Evolutionary conservation across 2,113 vertebrate genomes (phyloP), one percentile per base, ranked within the genome.

Genomic region (Odocoileus virginianus): DNA sequence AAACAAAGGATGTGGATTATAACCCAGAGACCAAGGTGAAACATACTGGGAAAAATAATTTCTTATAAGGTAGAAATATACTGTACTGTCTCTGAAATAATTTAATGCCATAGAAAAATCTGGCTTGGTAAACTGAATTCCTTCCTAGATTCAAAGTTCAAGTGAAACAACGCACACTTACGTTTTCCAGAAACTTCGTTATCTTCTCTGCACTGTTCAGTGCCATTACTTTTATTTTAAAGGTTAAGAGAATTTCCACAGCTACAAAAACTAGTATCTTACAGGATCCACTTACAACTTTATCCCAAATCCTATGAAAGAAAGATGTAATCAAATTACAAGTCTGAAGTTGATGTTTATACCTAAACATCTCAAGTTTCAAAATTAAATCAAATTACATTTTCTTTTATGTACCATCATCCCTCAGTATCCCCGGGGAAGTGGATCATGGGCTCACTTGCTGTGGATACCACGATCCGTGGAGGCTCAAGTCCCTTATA

Each of bases 251-350:
- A 96, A 99, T 99, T 98, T 99, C 99, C 98, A 99, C 82, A 57
- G 99, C 99, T 85, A 99, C 99, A 91, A 99, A 99, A 87, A 99
- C 99, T 10, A 99, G 98, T 98, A 99, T 99, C 98, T 99, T 99
- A 98, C 99, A 99, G 94, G 99, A 99, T 91, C 99, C 99, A 57
- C 99, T 99, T 97, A 99, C 99, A 97, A 99, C 99, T 98, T 99
- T 99, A 98, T 99, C 99, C 99, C 99, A 99, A 92, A 99, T 99
- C 98, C 99, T 99, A 88, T 88, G 98, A 97, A 96, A 94, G 11
- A 57, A 95, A 40, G 86, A 95, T 67, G 93, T 27, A 61, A 96
- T 7, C 87, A 96, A 96, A 86, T 55, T 54, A 86, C n/a, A 12
- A 47, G 15, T 36, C 36, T 76, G 88, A 97, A 71, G 82, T 55